These are phyloP conservation scores for Sitta carolinensis DNA, from an alignment of 2,797 vertebrate species.

Conservation along the genomic window DNA sequence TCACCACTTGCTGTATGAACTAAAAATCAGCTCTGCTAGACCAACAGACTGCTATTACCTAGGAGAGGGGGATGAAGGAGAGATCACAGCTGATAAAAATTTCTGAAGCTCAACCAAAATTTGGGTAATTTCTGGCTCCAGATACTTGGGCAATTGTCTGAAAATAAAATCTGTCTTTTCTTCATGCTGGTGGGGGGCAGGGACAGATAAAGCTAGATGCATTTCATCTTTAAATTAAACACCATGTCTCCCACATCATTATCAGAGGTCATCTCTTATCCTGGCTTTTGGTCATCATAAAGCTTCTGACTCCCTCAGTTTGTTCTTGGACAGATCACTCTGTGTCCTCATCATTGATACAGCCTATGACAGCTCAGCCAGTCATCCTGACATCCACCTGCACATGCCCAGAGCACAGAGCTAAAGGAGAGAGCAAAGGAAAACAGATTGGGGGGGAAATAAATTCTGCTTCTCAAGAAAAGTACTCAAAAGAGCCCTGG, in stretches of 20 bases:
- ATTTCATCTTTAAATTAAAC: neutral
- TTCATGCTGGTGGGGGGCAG: neutral
- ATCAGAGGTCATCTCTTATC: neutral
- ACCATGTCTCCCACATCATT: neutral
- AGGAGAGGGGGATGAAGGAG: neutral
- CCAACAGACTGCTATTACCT: neutral
- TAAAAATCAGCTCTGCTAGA: neutral
- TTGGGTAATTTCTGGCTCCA: constrained; percentile 14
- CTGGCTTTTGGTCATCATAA: neutral
- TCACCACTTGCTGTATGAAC: neutral
- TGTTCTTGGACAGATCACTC: neutral
- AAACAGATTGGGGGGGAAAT: neutral
- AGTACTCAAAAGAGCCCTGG: neutral
- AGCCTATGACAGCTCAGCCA: neutral
- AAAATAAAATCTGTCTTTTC: neutral
- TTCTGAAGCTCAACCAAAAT: constrained; percentile 21
- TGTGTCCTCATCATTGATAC: neutral
- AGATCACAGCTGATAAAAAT: neutral
- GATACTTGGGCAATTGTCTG: neutral
- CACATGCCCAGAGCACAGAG: neutral
- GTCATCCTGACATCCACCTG: neutral
- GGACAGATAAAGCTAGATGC: neutral
- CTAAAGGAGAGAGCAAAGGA: neutral
- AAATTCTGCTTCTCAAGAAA: neutral
- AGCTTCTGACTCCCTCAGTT: neutral